Conservation (phyloP, 2,888 invertebrate genomes). For the Macroteleia sp. region DNA sequence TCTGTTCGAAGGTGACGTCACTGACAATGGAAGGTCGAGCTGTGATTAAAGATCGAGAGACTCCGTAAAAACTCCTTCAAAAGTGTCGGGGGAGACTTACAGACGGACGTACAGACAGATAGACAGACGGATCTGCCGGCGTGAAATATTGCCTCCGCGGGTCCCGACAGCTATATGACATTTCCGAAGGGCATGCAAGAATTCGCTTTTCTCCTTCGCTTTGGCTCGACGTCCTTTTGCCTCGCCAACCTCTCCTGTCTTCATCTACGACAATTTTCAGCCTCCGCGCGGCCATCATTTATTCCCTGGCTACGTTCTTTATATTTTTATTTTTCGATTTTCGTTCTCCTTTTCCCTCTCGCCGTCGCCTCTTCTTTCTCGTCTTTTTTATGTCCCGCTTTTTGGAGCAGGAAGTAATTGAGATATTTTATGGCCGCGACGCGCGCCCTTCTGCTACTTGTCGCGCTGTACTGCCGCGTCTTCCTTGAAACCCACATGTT, state of each 20-base stretch:
- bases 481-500: constrained; percentile 41
- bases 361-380: no score
- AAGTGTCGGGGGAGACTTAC: constrained; percentile 68
- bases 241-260: constrained; percentile 18
- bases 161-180: constrained; percentile 81
- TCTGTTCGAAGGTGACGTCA: constrained; percentile 81
- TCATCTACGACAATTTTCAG: constrained; percentile 50
- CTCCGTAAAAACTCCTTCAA: constrained; percentile 81
- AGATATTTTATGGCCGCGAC: constrained; percentile 57
- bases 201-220: constrained; percentile 62
- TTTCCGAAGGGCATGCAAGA: constrained; percentile 79
- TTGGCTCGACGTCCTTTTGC: constrained; percentile 33
- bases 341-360: no score
- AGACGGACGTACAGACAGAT: constrained; percentile 61
- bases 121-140: constrained; percentile 70
- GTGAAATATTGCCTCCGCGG: constrained; percentile 82
- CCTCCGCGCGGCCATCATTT: constrained; percentile 52
- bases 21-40: constrained; percentile 83
- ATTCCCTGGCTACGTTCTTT: constrained; percentile 22
- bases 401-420: constrained; percentile 61
- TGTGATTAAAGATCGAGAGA: constrained; percentile 83
- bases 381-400: constrained; percentile 43
- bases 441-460: constrained; percentile 41
- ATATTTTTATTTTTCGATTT: no score
- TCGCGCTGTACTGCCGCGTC: constrained; percentile 32